Evolutionary conservation across 2,888 invertebrate genomes (phyloP).

Genomic region (Drosophila aldrichi): DNA sequence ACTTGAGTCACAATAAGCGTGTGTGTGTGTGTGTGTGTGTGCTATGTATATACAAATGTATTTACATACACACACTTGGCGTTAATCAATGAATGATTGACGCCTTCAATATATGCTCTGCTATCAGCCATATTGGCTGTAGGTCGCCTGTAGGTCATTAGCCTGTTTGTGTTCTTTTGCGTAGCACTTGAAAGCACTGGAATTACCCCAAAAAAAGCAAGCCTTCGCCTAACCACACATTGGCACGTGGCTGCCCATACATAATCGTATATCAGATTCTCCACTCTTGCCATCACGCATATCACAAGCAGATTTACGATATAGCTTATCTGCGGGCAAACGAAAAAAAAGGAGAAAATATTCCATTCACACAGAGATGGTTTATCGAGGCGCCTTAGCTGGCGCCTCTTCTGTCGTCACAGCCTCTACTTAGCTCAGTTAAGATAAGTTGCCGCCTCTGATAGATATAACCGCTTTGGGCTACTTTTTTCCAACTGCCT

Average conservation of each 20-base stretch:
- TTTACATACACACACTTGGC: background rate
- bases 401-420: slow-evolving; percentile 22
- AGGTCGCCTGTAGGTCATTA: slow-evolving; percentile 68
- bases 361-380: slow-evolving; percentile 36
- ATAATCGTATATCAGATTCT: slow-evolving; percentile 9
- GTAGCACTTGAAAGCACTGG: slow-evolving; percentile 28
- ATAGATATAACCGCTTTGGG: slow-evolving; percentile 31
- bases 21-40: background rate
- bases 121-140: slow-evolving; percentile 39
- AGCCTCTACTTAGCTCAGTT: background rate
- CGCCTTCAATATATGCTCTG: slow-evolving; percentile 15
- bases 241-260: slow-evolving; percentile 16
- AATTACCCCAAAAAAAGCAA: slow-evolving; percentile 18
- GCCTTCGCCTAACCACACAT: background rate
- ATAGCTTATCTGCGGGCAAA: slow-evolving; percentile 45
- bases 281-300: background rate
- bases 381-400: slow-evolving; percentile 10
- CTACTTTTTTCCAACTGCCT: slow-evolving; percentile 15
- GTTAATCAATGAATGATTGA: slow-evolving; percentile 53
- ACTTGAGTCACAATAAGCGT: slow-evolving; percentile 24
- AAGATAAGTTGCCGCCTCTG: slow-evolving; percentile 5
- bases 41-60: background rate
- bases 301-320: slow-evolving; percentile 33
- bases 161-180: slow-evolving; percentile 33
- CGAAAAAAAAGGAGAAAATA: background rate